phyloP scores from a whole-genome alignment of 1,140 invertebrate genomes.

The Gerris buenoi region DNA sequence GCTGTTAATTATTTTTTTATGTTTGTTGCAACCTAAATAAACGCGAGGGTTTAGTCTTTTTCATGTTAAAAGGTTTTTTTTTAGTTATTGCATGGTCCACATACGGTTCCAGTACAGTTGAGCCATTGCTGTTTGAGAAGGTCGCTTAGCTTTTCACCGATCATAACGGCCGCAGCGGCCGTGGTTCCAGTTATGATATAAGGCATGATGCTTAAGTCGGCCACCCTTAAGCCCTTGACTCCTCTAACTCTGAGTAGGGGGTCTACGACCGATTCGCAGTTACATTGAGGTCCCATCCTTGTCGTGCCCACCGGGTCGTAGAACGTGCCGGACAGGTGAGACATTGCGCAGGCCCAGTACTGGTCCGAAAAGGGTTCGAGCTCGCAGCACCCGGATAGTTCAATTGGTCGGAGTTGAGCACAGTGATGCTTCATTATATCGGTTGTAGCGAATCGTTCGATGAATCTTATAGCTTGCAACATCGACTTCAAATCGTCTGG shows the following conservation, averaged over 20 bases:
- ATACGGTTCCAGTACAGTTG: neutral
- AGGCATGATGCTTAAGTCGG: conserved; percentile 68
- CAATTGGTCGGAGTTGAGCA: conserved; percentile 5
- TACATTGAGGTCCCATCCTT: conserved; percentile 54
- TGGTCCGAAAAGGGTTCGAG: conserved; percentile 24
- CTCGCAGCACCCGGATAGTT: conserved; percentile 12
- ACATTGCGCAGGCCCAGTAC: conserved; percentile 29
- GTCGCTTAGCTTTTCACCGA: conserved; percentile 60
- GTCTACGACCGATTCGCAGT: conserved; percentile 48
- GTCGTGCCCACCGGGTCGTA: conserved; percentile 55
- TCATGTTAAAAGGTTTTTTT: too few relatives aligned
- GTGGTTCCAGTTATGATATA: conserved; percentile 52
- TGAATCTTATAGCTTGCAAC: conserved; percentile 38
- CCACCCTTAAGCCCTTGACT: conserved; percentile 48
- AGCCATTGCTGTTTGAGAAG: conserved; percentile 48
- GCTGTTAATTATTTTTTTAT: too few relatives aligned
- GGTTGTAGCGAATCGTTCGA: conserved; percentile 33
- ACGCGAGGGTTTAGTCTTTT: too few relatives aligned
- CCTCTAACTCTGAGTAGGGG: conserved; percentile 47
- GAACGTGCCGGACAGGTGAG: conserved; percentile 29
- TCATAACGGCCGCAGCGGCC: conserved; percentile 59
- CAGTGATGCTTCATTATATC: conserved; percentile 38
- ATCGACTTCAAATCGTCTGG: conserved; percentile 15
- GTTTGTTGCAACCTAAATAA: too few relatives aligned
- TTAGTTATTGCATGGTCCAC: neutral